Base-by-base conservation (phyloP, 1,140 invertebrate species). In the Drosophila kurseongensis region DNA sequence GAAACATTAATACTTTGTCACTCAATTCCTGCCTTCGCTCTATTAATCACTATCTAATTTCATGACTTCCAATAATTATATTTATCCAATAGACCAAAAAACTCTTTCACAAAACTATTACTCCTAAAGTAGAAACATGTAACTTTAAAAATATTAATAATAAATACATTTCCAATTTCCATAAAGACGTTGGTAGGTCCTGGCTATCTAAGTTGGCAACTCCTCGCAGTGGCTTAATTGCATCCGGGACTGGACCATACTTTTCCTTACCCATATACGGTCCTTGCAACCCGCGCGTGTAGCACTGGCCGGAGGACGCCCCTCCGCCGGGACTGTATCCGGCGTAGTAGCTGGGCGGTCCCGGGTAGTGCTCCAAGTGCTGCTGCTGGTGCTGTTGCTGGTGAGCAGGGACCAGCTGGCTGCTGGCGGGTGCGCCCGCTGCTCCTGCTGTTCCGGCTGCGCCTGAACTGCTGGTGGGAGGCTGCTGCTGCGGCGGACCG, bases 261-360 rank as follows among this genome's bases (percentile, higher is more conserved):
- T 92, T 93, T 90, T 88, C 88, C 94, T 94, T 91, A 95, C 94
- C 94, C 92, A 95, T 94, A 92, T 94, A 95, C 67, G 95, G 95
- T 63, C 95, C 94, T 74, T 96, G 96, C 51, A 95, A 94, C 78
- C 95, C 95, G 75, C 96, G 96, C 9, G 95, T 94, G 57, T 92
- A 92, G 59, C 92, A 93, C 86, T 94, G 95, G 75, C 94, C 94
- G 84, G 93, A 94, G 57, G 83, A 83, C 4, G 92, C 94, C 89
- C 92, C 94, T 85, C 92, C 93, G 16, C 68, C 68, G 65, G 94
- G 94, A 78, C 95, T 93, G 80, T 95, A 95, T 27, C 93, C 93
- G 73, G 95, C 94, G 91, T 96, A 95, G 91, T 95, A 95, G 81
- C 94, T 94, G 66, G 94, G 94, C 56, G 95, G 94, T 5, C 93